Percentiles rank a stretch among this genome's conserved stretches.
phyloP scores from a whole-genome alignment of 2,888 invertebrate species.

The Eumacrocentrus americanus region DNA sequence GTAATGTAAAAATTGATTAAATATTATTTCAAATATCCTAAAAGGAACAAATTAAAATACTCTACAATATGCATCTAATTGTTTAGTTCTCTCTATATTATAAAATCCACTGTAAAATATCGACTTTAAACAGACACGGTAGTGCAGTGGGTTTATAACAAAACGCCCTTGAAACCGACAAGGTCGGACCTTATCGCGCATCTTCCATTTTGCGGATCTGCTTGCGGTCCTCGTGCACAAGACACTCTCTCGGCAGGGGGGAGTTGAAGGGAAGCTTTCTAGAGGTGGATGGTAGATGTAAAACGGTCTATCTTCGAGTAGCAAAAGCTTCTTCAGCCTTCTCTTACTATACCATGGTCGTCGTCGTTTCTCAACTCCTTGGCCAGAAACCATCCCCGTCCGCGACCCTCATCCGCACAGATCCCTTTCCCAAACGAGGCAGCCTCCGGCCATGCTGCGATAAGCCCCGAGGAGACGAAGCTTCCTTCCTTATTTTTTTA shows the following conservation, averaged over 20 bases:
- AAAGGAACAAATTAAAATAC: no score
- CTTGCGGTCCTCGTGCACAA: slow-evolving; percentile 30
- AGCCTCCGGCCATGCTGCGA: slow-evolving; percentile 32
- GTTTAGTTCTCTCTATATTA: not conserved
- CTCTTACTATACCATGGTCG: slow-evolving; percentile 11
- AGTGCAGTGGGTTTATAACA: slow-evolving; percentile 22
- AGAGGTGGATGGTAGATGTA: slow-evolving; percentile 21
- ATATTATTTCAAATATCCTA: no score
- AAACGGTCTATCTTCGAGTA: slow-evolving; percentile 32
- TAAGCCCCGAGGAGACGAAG: slow-evolving; percentile 44
- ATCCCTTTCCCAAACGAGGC: not conserved
- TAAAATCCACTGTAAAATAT: not conserved
- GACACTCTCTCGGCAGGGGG: not conserved
- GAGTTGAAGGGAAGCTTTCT: slow-evolving; percentile 13
- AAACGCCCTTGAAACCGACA: slow-evolving; percentile 31
- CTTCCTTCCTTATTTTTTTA: not conserved
- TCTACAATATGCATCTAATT: no score
- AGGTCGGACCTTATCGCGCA: slow-evolving; percentile 39
- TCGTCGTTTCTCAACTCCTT: not conserved
- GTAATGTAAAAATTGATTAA: no score
- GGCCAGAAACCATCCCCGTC: not conserved
- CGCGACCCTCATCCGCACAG: slow-evolving; percentile 32
- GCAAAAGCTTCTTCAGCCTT: slow-evolving; percentile 25
- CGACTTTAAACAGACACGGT: slow-evolving; percentile 10
- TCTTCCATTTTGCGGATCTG: slow-evolving; percentile 42